phyloP scores from a whole-genome alignment of 2,797 vertebrate species.

The Eidolon dupreanum region DNA sequence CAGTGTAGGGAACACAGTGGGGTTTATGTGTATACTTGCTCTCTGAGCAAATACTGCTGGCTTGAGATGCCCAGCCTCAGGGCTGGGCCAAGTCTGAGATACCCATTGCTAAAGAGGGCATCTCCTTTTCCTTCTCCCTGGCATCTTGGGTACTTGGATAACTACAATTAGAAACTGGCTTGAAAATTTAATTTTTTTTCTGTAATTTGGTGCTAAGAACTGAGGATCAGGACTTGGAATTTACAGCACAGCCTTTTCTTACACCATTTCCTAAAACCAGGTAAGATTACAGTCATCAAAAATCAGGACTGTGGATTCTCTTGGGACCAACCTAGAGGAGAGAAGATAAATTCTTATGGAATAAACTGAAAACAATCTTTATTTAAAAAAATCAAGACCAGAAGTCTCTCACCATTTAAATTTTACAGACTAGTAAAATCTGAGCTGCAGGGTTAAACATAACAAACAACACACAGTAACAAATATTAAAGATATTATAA shows the following conservation, averaged over 20 bases:
- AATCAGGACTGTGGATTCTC: neutral
- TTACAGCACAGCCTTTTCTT: neutral
- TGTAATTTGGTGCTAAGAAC: neutral
- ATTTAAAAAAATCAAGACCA: slow-evolving; percentile 48
- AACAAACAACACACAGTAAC: neutral
- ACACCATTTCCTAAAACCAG: neutral
- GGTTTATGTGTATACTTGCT: fast-evolving
- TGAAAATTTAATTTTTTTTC: neutral
- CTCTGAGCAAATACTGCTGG: neutral
- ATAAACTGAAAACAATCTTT: slow-evolving; percentile 40
- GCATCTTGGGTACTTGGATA: neutral
- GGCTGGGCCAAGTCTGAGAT: neutral
- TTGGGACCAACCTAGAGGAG: neutral
- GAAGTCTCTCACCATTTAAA: slow-evolving; percentile 39
- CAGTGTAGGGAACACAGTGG: fast-evolving
- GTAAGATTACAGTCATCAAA: neutral
- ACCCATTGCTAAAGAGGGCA: neutral
- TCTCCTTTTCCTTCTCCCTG: neutral
- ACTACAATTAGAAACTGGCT: neutral
- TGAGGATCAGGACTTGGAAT: neutral
- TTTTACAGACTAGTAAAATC: slow-evolving; percentile 24
- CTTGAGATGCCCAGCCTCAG: neutral
- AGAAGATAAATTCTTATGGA: neutral
- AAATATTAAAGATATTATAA: slow-evolving; percentile 37
- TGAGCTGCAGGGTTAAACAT: slow-evolving; percentile 12